Conservation (phyloP, 2,888 invertebrate species). For the Sminthurides aquaticus region DNA sequence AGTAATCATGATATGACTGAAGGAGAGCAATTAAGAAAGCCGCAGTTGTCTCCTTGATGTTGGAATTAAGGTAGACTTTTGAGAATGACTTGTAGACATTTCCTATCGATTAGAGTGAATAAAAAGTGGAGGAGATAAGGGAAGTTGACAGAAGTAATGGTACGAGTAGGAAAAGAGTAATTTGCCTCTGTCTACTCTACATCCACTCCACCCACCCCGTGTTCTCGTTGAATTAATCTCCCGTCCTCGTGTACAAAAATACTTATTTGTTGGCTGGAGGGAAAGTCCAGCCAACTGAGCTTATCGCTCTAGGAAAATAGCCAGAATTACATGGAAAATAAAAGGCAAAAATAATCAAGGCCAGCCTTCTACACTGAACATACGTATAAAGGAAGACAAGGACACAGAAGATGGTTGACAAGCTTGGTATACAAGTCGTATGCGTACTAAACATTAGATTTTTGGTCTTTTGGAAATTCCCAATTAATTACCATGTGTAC, state of each 20-base stretch:
- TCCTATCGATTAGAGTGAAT: not conserved
- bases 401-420: too few species aligned
- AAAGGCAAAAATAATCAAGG: not conserved
- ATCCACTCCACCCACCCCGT: not conserved
- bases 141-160: not conserved
- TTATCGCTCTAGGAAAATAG: too few species aligned
- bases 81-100: not conserved
- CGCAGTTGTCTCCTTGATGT: not conserved
- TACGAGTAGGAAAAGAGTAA: not conserved
- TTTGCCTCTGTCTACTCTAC: not conserved
- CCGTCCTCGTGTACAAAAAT: not conserved
- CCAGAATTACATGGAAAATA: not conserved
- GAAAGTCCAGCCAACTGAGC: too few species aligned
- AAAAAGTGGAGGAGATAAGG: not conserved
- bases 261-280: too few species aligned
- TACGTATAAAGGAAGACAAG: too few species aligned
- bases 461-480: not conserved
- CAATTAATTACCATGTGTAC: not conserved
- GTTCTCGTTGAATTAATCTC: not conserved
- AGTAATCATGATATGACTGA: not conserved
- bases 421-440: not conserved
- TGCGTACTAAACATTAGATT: not conserved
- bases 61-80: not conserved
- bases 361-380: too few species aligned
- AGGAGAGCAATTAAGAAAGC: not conserved